Conservation (phyloP, 2,888 invertebrate genomes). For the Napeogenes inachia region DNA sequence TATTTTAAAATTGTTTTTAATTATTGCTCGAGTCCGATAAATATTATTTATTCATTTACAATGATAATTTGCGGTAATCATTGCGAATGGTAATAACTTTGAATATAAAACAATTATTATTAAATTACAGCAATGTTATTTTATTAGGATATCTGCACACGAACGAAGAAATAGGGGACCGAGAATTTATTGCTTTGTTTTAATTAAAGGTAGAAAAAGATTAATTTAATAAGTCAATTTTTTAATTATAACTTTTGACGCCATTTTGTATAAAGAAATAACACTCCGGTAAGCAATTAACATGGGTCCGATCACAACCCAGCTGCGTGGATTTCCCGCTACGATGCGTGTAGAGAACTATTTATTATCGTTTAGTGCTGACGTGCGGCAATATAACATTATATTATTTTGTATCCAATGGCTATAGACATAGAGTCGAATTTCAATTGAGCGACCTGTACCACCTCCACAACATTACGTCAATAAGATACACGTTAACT, state of each 20-base stretch:
- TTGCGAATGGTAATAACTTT: no score
- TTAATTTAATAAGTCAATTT: no score
- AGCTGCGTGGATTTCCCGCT: constrained; percentile 75
- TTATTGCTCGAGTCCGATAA: no score
- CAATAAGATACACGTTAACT: constrained; percentile 73
- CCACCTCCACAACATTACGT: constrained; percentile 71
- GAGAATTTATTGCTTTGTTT: no score
- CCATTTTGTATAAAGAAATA: constrained; percentile 37
- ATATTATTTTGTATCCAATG: constrained; percentile 47
- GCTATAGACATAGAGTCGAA: constrained; percentile 50
- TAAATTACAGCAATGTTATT: no score
- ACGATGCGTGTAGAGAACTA: constrained; percentile 71
- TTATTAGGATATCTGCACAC: no score
- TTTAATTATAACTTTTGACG: constrained; percentile 21
- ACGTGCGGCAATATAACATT: constrained; percentile 51
- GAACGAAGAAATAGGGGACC: no score
- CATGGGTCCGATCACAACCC: constrained; percentile 67
- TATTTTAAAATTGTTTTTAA: no score
- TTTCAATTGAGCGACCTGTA: constrained; percentile 47
- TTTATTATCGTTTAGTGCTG: constrained; percentile 70
- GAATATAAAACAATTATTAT: no score
- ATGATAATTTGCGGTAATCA: no score
- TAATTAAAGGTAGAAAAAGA: no score
- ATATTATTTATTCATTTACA: no score
- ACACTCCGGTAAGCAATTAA: constrained; percentile 63